A percentile compares a stretch with the other conserved stretches of the same genome.
Conservation (phyloP, 2,888 invertebrate genomes). For the Agapetus fuscipes region DNA sequence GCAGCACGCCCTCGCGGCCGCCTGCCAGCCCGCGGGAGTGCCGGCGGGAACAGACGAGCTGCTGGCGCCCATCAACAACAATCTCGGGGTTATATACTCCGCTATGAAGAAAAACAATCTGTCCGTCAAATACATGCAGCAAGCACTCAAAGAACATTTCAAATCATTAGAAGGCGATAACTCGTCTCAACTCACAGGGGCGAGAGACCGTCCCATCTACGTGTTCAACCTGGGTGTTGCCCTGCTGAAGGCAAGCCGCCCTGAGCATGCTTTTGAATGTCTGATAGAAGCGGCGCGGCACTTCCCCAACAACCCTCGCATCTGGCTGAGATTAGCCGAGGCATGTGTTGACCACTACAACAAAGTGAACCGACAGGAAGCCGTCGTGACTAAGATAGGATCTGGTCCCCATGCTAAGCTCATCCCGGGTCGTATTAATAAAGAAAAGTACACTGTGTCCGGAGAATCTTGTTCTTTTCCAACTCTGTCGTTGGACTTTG, state of each 20-base stretch:
- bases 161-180: constrained; percentile 33
- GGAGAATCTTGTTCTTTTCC: constrained; percentile 79
- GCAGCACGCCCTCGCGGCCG: constrained; percentile 33
- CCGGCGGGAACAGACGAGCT: constrained; percentile 41
- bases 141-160: constrained; percentile 64
- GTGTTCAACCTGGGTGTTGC: constrained; percentile 80
- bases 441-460: constrained; percentile 35
- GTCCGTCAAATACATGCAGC: constrained; percentile 68
- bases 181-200: constrained; percentile 29
- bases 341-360: constrained; percentile 72
- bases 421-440: constrained; percentile 12
- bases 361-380: constrained; percentile 42
- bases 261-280: constrained; percentile 83
- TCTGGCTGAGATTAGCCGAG: constrained; percentile 91
- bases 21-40: constrained; percentile 30
- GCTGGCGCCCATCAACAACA: constrained; percentile 59
- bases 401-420: constrained; percentile 37
- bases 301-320: constrained; percentile 77
- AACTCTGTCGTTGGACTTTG: constrained; percentile 82
- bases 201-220: constrained; percentile 49
- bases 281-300: constrained; percentile 77
- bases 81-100: constrained; percentile 72
- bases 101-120: constrained; percentile 72
- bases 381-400: constrained; percentile 38
- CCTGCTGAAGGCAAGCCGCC: constrained; percentile 69